Conservation (phyloP, 2,797 vertebrate genomes). For the Peromyscus attwateri region DNA sequence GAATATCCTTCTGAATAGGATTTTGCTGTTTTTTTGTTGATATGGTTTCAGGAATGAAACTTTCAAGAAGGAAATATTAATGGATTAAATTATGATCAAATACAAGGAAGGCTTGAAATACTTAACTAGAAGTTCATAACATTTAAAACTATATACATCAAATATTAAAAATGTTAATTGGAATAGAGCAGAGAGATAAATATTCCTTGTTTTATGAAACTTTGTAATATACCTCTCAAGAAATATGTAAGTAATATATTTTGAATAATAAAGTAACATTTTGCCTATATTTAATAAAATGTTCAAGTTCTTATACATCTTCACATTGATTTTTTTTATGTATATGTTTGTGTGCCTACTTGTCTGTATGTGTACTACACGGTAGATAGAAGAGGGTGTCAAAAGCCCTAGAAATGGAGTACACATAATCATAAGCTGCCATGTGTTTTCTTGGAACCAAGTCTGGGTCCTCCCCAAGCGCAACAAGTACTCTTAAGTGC, state of each 20-base stretch:
- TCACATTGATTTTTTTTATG: background rate
- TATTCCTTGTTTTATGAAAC: background rate
- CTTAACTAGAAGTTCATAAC: background rate
- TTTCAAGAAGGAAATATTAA: constrained; percentile 15
- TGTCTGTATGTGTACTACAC: too few relatives aligned
- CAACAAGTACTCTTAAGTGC: too few relatives aligned
- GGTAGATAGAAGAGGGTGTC: too few relatives aligned
- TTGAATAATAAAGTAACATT: background rate
- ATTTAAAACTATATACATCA: background rate
- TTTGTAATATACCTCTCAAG: background rate
- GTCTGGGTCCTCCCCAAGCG: background rate
- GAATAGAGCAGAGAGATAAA: background rate
- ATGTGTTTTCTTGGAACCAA: too few relatives aligned
- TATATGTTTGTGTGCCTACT: too few relatives aligned
- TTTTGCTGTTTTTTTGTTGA: background rate
- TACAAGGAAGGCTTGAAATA: background rate
- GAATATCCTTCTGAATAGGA: background rate
- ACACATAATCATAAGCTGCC: too few relatives aligned
- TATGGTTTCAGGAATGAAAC: background rate
- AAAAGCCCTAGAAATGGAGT: too few relatives aligned
- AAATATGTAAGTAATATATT: background rate
- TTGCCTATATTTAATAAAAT: background rate
- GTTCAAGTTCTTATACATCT: background rate
- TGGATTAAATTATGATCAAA: constrained; percentile 29
- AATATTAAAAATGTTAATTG: background rate